Evolutionary conservation across 2,113 vertebrate species (phyloP).

Genomic region (Engystomops pustulosus): DNA sequence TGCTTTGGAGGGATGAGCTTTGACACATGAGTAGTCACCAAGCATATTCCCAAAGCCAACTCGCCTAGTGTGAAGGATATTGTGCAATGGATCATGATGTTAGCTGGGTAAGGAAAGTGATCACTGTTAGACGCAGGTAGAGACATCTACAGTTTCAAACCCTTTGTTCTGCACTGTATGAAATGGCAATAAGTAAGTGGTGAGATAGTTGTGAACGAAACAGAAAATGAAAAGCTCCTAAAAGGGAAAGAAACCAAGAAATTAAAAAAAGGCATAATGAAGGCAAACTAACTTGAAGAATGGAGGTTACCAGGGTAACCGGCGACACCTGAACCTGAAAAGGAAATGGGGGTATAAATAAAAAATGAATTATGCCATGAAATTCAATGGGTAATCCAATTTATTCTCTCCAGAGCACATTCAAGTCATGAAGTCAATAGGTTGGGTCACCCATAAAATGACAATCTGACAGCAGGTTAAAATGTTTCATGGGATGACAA

Average conservation of each 20-base stretch:
- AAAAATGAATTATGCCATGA: slow-evolving; percentile 63
- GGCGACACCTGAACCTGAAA: slow-evolving; percentile 90
- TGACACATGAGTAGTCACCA: slow-evolving; percentile 87
- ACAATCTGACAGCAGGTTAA: not conserved
- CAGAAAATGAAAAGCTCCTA: slow-evolving; percentile 74
- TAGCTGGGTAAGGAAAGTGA: slow-evolving; percentile 78
- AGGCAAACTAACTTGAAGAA: slow-evolving; percentile 95
- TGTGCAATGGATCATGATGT: slow-evolving; percentile 75
- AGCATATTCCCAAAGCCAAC: slow-evolving; percentile 80
- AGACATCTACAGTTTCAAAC: slow-evolving; percentile 78
- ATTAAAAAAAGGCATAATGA: slow-evolving; percentile 81
- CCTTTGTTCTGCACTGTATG: slow-evolving; percentile 82
- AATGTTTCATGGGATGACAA: slow-evolving; percentile 48
- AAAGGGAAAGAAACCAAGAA: slow-evolving; percentile 77
- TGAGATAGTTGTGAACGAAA: slow-evolving; percentile 75
- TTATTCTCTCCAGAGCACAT: slow-evolving; percentile 22
- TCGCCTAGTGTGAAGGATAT: slow-evolving; percentile 83
- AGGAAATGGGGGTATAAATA: slow-evolving; percentile 86
- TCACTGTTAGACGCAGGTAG: slow-evolving; percentile 76
- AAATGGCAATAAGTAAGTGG: slow-evolving; percentile 85
- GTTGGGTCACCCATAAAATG: slow-evolving; percentile 6
- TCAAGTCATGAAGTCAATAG: not conserved
- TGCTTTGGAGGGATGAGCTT: slow-evolving; percentile 85
- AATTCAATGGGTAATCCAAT: slow-evolving; percentile 78
- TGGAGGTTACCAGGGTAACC: slow-evolving; percentile 97